Evolutionary conservation across 2,888 invertebrate genomes (phyloP), one percentile per base, ranked within the genome.

Genomic region (Aporophyla lueneburgensis): DNA sequence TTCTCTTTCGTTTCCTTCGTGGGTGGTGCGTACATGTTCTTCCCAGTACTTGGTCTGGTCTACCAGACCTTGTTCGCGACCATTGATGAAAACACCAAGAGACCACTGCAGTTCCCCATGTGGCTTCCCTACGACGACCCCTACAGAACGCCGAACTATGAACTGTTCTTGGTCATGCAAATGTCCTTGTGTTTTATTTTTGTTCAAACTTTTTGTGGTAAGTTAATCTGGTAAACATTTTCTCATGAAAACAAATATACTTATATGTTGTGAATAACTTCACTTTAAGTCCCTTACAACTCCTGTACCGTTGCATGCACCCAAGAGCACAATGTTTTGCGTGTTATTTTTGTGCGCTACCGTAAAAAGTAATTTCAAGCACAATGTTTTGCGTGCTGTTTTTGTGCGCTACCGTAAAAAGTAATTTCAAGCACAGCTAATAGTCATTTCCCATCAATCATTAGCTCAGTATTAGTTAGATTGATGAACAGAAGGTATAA

Each of bases 111-210:
- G 3, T 95, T 94, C 71, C 94, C 95, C 0, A 78, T 94, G 80
- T 95, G 95, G 95, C 85, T 95, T 2, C 95, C 95, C 0, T 43
- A 91, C 16, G 94, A 94, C 54, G 95, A 95, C 71, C 92, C 94
- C 0, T 93, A 94, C 78, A 88, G 92, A 43, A 91, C 94, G 14
- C 95, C 95, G 0, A 93, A 93, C 74, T 95, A 95, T 76, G 95
- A 95, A 90, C 54, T 93, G 5, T 93, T 95, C 58, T 67, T 95
- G 19, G 4, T 84, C 19, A 0, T 92, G 0, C 71, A 94, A 69
- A 74, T 89, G 6, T 27, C 80, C 16, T 53, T 90, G 51, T 76
- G 80, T 65, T 43, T 90, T n/a, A 80, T 90, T 51, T 87, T 92
- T 65, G 62, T 90, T 21, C 89, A 91, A 71, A 88, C 88, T 2